Percentiles rank a stretch among this genome's conserved stretches.
These are phyloP conservation scores for Scaptodrosophila lebanonensis DNA, from an alignment of 1,140 invertebrate genomes.

Conservation along the genomic window DNA sequence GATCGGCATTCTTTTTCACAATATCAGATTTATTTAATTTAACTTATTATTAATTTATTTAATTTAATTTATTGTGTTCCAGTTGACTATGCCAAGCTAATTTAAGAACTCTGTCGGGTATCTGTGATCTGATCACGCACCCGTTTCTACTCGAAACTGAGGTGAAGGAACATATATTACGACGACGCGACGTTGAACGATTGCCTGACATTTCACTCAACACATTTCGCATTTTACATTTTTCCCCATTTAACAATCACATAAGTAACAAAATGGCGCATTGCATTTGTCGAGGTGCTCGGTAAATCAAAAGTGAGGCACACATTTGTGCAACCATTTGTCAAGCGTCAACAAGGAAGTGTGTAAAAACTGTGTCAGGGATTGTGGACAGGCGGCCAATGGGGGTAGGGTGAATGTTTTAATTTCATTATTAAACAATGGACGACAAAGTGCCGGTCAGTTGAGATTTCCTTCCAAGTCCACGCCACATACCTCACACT, in stretches of 20 bases:
- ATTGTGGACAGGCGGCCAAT: background rate
- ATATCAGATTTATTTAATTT: no score
- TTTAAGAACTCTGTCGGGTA: no score
- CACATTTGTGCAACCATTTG: slow-evolving; percentile 57
- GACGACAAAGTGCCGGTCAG: slow-evolving; percentile 71
- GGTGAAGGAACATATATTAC: no score
- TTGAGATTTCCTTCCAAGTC: slow-evolving; percentile 61
- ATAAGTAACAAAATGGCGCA: slow-evolving; percentile 48
- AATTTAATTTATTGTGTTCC: no score
- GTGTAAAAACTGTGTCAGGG: no score
- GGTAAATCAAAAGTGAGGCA: slow-evolving; percentile 52
- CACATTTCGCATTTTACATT: slow-evolving; percentile 38
- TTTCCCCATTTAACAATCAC: slow-evolving; percentile 18
- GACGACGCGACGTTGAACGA: slow-evolving; percentile 54
- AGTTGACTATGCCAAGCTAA: no score
- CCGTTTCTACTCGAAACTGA: no score
- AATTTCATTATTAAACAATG: slow-evolving; percentile 75
- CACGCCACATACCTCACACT: slow-evolving; percentile 50
- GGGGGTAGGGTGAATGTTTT: slow-evolving; percentile 39
- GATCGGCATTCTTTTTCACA: no score
- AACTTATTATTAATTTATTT: no score
- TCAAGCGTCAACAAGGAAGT: slow-evolving; percentile 65
- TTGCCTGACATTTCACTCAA: slow-evolving; percentile 59
- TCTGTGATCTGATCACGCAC: no score
- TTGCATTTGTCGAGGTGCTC: slow-evolving; percentile 38